Conservation (phyloP, 2,113 vertebrate genomes). For the Chloropsis cyanopogon region DNA sequence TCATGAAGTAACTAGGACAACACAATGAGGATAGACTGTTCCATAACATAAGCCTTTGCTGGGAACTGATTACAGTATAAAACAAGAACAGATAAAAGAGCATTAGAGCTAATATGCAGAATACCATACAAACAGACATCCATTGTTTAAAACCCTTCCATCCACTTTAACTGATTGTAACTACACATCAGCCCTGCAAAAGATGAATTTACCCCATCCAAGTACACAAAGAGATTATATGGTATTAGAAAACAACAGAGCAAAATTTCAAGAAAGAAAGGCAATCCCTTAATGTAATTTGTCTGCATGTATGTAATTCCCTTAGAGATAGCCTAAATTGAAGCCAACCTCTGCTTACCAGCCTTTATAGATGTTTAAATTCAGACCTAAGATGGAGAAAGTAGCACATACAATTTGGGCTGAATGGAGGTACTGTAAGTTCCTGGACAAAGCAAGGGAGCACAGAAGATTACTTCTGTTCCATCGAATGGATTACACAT, state of each 20-base stretch:
- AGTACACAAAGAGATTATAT: background rate
- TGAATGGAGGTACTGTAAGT: background rate
- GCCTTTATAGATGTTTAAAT: background rate
- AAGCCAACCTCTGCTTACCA: background rate
- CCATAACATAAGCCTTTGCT: background rate
- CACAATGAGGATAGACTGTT: background rate
- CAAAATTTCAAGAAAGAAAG: background rate
- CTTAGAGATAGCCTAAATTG: background rate
- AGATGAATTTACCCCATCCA: background rate
- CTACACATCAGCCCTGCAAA: background rate
- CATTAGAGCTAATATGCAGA: background rate
- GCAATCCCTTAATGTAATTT: background rate
- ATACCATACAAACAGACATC: background rate
- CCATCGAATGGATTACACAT: background rate
- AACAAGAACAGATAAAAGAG: background rate
- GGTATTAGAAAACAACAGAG: background rate
- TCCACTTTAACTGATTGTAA: background rate
- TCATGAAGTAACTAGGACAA: background rate
- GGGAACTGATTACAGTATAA: background rate
- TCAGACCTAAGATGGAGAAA: background rate
- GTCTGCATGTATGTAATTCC: fast-evolving
- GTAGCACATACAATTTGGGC: background rate
- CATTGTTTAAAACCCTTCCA: background rate
- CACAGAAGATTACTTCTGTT: background rate
- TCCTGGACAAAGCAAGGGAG: background rate